Percentiles rank a stretch among this genome's conserved stretches.
Conservation (phyloP, 2,888 invertebrate species). For the Alitta virens region DNA sequence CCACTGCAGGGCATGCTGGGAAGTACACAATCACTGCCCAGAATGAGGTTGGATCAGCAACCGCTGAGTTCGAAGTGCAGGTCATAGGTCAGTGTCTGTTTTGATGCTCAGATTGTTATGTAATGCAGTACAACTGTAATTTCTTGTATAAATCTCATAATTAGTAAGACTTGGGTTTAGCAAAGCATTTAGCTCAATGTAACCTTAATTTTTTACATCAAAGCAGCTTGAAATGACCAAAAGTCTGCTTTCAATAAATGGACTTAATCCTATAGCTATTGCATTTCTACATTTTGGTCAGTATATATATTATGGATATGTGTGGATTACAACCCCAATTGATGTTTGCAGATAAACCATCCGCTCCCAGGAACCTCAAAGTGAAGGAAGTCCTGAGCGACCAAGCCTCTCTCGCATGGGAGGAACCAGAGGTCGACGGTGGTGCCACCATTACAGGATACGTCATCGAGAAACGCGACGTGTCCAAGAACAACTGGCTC, state of each 20-base stretch:
- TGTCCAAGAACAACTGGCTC: constrained; percentile 39
- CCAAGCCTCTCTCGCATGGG: constrained; percentile 41
- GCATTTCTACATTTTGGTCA: no score
- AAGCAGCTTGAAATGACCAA: no score
- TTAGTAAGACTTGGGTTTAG: no score
- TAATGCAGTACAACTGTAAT: no score
- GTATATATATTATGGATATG: no score
- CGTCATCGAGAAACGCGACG: constrained; percentile 75
- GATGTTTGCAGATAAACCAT: constrained; percentile 34
- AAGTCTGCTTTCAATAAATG: no score
- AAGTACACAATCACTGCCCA: constrained; percentile 35
- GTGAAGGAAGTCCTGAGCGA: constrained; percentile 44
- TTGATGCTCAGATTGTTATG: no score
- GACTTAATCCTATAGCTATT: no score
- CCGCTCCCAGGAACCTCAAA: constrained; percentile 38
- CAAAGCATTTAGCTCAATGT: no score
- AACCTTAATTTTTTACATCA: no score
- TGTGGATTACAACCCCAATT: no score
- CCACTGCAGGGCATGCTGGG: constrained; percentile 28
- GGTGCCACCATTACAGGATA: constrained; percentile 46
- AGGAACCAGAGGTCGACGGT: constrained; percentile 45
- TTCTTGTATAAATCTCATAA: no score
- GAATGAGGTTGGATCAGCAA: constrained; percentile 34
- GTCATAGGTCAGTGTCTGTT: constrained; percentile 30
- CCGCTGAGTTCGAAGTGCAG: constrained; percentile 22